A percentile compares a stretch with the other conserved stretches of the same genome.
Conservation (phyloP, 2,888 invertebrate species). For the Himalopsyche tibetana region DNA sequence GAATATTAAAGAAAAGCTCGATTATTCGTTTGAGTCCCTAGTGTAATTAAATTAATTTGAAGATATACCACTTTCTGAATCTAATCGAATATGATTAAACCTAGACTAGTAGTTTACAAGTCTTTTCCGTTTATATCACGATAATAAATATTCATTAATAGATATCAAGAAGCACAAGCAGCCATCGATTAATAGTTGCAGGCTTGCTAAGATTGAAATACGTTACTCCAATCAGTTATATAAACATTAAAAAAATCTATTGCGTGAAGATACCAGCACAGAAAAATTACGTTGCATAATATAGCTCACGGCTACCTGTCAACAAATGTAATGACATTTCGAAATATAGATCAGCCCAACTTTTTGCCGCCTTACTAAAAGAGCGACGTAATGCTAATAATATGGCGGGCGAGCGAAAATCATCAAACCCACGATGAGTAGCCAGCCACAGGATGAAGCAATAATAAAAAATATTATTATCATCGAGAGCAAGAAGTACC, state of each 20-base stretch:
- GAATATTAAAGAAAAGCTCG: too few species aligned
- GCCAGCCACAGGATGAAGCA: constrained; percentile 16
- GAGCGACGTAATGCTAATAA: constrained; percentile 11
- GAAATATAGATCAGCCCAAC: constrained; percentile 22
- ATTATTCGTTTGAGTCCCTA: too few species aligned
- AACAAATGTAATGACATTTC: constrained; percentile 22
- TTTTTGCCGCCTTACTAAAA: constrained; percentile 4
- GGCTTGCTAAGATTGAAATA: background rate
- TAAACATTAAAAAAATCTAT: constrained; percentile 18
- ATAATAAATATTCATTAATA: too few species aligned
- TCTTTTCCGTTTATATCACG: too few species aligned
- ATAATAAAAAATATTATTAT: constrained; percentile 6
- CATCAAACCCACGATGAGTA: constrained; percentile 30
- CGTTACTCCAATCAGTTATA: constrained; percentile 11
- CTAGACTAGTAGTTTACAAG: too few species aligned
- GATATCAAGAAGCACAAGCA: too few species aligned
- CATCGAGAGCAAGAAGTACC: background rate
- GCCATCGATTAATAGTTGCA: background rate
- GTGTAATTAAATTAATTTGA: too few species aligned
- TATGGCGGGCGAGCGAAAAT: constrained; percentile 21
- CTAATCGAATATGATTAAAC: too few species aligned
- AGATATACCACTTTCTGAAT: too few species aligned
- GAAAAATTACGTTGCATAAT: constrained; percentile 17
- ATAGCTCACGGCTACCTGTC: constrained; percentile 26
- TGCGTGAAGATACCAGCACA: constrained; percentile 11